These are phyloP conservation scores for Ophiothrix spiculata DNA, from an alignment of 35 echinoderm and acorn worm species.

Conservation along the genomic window DNA sequence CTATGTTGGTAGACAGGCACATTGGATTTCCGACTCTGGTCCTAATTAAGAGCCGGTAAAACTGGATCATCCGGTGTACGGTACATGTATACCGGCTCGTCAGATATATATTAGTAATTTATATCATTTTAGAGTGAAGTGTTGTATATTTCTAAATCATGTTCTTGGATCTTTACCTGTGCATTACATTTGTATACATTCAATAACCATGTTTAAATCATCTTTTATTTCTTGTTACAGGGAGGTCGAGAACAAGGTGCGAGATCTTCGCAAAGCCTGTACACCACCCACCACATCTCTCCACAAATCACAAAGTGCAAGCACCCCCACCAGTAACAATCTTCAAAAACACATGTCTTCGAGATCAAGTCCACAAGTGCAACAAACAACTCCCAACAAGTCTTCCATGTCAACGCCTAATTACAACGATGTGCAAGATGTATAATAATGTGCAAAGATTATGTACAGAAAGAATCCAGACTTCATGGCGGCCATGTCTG, in stretches of 20 bases:
- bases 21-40: too few relatives aligned
- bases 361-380: not conserved
- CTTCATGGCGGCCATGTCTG: too few relatives aligned
- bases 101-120: too few relatives aligned
- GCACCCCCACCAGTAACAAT: not conserved
- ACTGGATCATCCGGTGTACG: too few relatives aligned
- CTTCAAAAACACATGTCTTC: not conserved
- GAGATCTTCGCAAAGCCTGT: constrained; percentile 33
- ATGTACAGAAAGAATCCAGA: too few relatives aligned
- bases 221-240: not conserved
- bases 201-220: not conserved
- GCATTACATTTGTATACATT: not conserved
- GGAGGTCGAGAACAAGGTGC: constrained; percentile 33
- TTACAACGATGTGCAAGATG: constrained; percentile 18
- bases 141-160: too few relatives aligned
- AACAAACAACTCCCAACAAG: not conserved
- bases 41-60: too few relatives aligned
- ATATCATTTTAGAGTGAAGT: too few relatives aligned
- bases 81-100: too few relatives aligned
- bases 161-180: too few relatives aligned
- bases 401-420: constrained; percentile 25
- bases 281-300: constrained; percentile 4
- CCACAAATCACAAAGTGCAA: not conserved
- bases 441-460: too few relatives aligned
- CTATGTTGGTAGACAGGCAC: too few relatives aligned